These are phyloP conservation scores for Cremastinae sp. DNA, from an alignment of 2,888 invertebrate species.

Conservation along the genomic window DNA sequence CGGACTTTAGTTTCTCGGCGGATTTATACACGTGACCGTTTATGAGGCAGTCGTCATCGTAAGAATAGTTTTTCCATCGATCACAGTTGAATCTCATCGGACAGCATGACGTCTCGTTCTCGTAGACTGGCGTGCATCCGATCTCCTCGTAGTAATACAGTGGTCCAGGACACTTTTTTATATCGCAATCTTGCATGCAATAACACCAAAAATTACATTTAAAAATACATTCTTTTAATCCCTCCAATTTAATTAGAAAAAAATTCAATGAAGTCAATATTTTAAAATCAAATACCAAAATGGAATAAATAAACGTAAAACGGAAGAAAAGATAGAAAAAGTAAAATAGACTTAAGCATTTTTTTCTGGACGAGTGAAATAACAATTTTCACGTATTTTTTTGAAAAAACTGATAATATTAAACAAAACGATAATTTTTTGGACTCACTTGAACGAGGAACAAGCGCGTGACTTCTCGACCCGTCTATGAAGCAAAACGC, in stretches of 20 bases:
- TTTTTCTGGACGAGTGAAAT: no score
- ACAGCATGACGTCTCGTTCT: slow-evolving; percentile 67
- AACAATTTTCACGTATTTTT: no score
- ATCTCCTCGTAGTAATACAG: slow-evolving; percentile 66
- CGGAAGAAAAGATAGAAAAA: no score
- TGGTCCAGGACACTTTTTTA: slow-evolving; percentile 68
- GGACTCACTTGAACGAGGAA: no score
- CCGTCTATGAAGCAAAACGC: no score
- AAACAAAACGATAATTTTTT: no score
- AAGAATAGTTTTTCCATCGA: slow-evolving; percentile 62
- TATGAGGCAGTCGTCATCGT: slow-evolving; percentile 68
- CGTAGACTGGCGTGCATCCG: slow-evolving; percentile 67
- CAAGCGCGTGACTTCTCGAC: no score
- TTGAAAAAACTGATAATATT: no score
- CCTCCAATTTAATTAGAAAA: neutral
- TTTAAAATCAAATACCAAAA: no score
- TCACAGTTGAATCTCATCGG: slow-evolving; percentile 69
- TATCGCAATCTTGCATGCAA: slow-evolving; percentile 7
- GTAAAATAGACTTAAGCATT: no score
- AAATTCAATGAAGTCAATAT: no score
- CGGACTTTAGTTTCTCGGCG: slow-evolving; percentile 62
- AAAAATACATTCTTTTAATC: neutral
- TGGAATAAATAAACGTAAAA: no score
- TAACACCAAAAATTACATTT: neutral
- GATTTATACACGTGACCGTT: slow-evolving; percentile 66